Conservation (phyloP, 2,888 invertebrate species). For the Leuctra nigra region DNA sequence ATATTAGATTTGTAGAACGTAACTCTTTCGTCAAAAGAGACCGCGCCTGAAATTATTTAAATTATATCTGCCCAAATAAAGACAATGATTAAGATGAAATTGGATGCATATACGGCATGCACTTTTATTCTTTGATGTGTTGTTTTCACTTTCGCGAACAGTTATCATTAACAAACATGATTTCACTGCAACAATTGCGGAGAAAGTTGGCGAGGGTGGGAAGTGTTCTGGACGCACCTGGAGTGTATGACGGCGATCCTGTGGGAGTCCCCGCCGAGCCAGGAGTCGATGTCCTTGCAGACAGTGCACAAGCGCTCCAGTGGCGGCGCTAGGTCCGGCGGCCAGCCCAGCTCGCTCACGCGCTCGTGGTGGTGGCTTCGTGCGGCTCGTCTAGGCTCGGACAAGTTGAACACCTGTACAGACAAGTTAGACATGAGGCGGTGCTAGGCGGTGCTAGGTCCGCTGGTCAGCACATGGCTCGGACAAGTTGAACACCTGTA, state of each 20-base stretch:
- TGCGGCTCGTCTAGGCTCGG: constrained; percentile 56
- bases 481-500: constrained; percentile 69
- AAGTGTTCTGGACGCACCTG: constrained; percentile 50
- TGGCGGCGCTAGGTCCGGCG: constrained; percentile 77
- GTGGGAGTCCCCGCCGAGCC: constrained; percentile 75
- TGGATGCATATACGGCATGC: too few species aligned
- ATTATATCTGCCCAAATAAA: too few species aligned
- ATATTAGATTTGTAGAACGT: too few species aligned
- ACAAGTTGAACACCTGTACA: constrained; percentile 79
- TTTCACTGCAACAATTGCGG: too few species aligned
- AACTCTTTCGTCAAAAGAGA: too few species aligned
- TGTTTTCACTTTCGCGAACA: too few species aligned
- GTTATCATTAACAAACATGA: too few species aligned
- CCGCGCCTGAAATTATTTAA: too few species aligned
- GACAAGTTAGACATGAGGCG: too few species aligned
- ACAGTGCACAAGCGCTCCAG: constrained; percentile 84
- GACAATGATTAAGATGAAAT: too few species aligned
- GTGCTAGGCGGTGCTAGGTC: not conserved
- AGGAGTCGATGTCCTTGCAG: constrained; percentile 90
- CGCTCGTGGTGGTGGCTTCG: constrained; percentile 61
- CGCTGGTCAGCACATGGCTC: not conserved
- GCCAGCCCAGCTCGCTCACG: constrained; percentile 76
- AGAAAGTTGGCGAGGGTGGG: too few species aligned
- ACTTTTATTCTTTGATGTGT: too few species aligned
- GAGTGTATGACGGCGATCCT: constrained; percentile 85